These are phyloP conservation scores for Bombylius major DNA, from an alignment of 2,888 invertebrate species.

Conservation along the genomic window DNA sequence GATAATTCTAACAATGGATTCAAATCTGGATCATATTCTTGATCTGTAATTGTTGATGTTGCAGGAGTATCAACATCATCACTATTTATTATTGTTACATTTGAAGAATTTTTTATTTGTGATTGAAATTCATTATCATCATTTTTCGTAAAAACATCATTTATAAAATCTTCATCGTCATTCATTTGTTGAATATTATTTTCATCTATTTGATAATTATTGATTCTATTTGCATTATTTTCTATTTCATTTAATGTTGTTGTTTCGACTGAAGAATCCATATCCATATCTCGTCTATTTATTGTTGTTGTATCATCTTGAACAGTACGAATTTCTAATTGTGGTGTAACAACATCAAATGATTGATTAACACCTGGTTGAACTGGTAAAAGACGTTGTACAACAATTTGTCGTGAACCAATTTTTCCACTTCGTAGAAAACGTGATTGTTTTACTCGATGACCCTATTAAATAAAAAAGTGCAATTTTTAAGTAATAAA, in stretches of 20 bases:
- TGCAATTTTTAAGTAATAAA: too few species aligned
- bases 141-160: not conserved
- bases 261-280: too few species aligned
- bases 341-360: slow-evolving; percentile 23
- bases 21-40: slow-evolving; percentile 13
- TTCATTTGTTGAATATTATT: too few species aligned
- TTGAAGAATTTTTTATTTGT: not conserved
- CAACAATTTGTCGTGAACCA: slow-evolving; percentile 47
- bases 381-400: slow-evolving; percentile 59
- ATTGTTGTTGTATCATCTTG: not conserved
- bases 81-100: not conserved
- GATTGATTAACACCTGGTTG: slow-evolving; percentile 38
- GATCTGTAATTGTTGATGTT: not conserved
- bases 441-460: slow-evolving; percentile 4
- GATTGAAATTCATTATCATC: not conserved
- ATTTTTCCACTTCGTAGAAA: slow-evolving; percentile 8
- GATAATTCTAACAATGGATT: slow-evolving; percentile 14
- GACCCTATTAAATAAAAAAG: not conserved
- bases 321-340: not conserved
- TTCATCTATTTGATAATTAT: too few species aligned
- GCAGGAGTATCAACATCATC: too few species aligned
- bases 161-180: too few species aligned
- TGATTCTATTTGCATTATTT: too few species aligned
- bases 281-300: too few species aligned
- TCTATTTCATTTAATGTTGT: too few species aligned